Base-by-base conservation (phyloP, 2,888 invertebrate species). In the Caenorhabditis angaria region DNA sequence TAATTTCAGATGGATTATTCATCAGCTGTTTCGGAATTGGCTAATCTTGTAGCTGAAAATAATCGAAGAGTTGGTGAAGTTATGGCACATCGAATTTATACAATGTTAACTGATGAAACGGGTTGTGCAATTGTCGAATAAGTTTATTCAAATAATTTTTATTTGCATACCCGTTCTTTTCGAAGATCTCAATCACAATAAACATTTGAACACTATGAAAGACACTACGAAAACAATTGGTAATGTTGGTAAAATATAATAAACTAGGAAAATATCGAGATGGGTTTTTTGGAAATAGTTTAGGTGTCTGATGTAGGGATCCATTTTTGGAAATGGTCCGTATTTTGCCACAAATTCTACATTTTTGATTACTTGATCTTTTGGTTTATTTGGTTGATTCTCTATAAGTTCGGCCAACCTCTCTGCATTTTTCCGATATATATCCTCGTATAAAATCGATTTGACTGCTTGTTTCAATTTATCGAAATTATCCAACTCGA, bases 61-160 rank as follows among this genome's bases (percentile, higher is more conserved):
- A 68, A 66, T 3, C 50, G 76, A 28, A 41, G 71, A 22, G 57
- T 78, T 1, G 78, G 78, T 24, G 74, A 73, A n/a, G 69, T 61
- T 8, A 71, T 78, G 66, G 78, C 78, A 20, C 78, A 76, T 57
- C 63, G 74, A 5, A 47, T 78, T 20, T 60, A 68, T 18, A 69
- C 71, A 24, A 76, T 78, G 71, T 63, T 78, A 3, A 76, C 76
- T 14, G 78, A 78, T 63, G 55, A 63, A 10, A 74, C 74, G 4
- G 78, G 78, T 27, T 68, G 29, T 18, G 58, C 59, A 3, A 41
- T 78, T n/a, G 65, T 76, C n/a, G 78, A 76, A 41, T 41, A 41
- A 32, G 32, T 8, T 12, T 32, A 8, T 32, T 32, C n/a, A n/a
- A n/a, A n/a, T n/a, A n/a, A n/a, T n/a, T n/a, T 32, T 32, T 10